Evolutionary conservation across 1,140 invertebrate species (phyloP), one percentile per base, ranked within the genome.

Genomic region (Acromyrmex echinatior): DNA sequence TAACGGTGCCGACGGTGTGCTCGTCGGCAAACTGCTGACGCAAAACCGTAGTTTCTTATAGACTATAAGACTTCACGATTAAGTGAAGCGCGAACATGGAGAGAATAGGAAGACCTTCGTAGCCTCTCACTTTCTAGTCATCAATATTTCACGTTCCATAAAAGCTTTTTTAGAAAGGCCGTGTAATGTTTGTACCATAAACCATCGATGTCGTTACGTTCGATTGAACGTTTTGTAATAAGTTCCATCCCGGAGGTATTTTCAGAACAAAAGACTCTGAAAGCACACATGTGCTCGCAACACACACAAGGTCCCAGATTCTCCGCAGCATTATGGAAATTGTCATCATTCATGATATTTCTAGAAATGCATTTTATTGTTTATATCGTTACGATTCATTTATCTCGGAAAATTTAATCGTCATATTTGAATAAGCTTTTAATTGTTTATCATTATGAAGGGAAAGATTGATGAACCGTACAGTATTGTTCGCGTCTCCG

Each of bases 111-210:
- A 60, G 80, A 76, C 80, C 80, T 76, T 84, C 35, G 25, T 76
- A 39, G 70, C 80, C 70, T 74, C 56, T 84, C 80, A 62, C 56
- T 76, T 84, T 84, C 70, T 76, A 63, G 80, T 84, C 70, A 84
- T 84, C 80, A 84, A 76, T 84, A 84, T 84, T 84, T 84, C 70
- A 84, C 80, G 80, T 84, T 74, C 68, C 39, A 74, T 74, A 62
- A 84, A 84, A 74, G 68, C 80, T 73, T 74, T 80, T 82, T 82
- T 82, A 84, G 56, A 74, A 76, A 84, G 80, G 70, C 56, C 39
- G 12, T 21, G 18, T 62, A 82, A 82, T 62, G 70, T 84, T 60
- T 71, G 39, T 62, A 62, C 25, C 39, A 62, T 76, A 84, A 74
- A 84, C 53, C 45, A 62, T 62, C 56, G 14, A 39, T 84, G 58